phyloP scores from a whole-genome alignment of 2,113 vertebrate genomes.

The Catagonus wagneri region DNA sequence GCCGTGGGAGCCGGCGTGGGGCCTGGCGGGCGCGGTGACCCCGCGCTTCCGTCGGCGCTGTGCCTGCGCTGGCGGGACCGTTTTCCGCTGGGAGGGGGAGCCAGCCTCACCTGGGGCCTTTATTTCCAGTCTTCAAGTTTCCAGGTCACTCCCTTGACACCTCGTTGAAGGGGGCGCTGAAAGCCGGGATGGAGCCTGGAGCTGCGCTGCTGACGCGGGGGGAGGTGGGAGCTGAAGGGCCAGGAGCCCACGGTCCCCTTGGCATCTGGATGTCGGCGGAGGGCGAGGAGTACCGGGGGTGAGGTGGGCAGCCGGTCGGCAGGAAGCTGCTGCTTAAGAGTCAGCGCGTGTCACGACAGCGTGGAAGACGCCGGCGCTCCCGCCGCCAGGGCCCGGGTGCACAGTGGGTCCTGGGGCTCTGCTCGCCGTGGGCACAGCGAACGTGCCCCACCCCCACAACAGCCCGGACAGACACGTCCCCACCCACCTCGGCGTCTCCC shows the following conservation, averaged over 20 bases:
- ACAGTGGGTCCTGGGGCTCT: neutral
- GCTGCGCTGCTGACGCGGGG: too few relatives aligned
- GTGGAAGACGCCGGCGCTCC: neutral
- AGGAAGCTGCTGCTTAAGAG: neutral
- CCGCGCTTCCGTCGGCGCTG: too few relatives aligned
- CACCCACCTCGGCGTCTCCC: neutral
- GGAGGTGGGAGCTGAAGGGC: neutral
- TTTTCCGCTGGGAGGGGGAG: neutral
- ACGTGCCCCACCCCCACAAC: too few relatives aligned
- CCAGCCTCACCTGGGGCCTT: neutral
- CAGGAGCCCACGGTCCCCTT: neutral
- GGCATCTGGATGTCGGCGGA: neutral
- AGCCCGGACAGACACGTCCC: neutral
- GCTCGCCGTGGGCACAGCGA: fast-evolving
- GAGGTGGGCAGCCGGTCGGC: neutral
- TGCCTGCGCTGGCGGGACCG: neutral
- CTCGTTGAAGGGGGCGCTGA: neutral
- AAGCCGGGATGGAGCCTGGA: too few relatives aligned
- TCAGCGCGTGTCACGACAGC: fast-evolving
- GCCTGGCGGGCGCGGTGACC: too few relatives aligned
- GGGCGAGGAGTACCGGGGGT: neutral
- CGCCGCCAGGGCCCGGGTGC: neutral
- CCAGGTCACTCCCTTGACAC: neutral
- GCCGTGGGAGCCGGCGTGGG: too few relatives aligned
- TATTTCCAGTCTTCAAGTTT: neutral